Evolutionary conservation across 1,140 invertebrate species (phyloP), one percentile per base, ranked within the genome.

Genomic region (Dinoponera quadriceps): DNA sequence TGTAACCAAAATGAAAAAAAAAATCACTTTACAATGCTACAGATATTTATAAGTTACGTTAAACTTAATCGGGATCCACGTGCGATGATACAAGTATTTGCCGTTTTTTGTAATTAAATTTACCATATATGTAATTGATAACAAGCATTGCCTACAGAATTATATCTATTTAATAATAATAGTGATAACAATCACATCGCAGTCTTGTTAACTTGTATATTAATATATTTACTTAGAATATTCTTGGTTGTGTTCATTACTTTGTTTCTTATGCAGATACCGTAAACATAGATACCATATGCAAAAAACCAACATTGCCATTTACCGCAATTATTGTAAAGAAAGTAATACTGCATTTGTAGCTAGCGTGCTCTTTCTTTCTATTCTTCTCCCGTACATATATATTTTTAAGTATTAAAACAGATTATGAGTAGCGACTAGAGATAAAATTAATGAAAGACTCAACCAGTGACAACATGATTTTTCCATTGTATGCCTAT

Each of bases 371-470:
- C 38, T 57, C 20, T 59, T 14, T 80, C 44, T 57, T 38, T 63
- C 16, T 44, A 44, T 44, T 44, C 11, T 7, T 44, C 38, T 44
- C 38, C 11, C 38, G n/a, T n/a, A n/a, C n/a, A n/a, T 44, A 9
- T 71, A n/a, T 57, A 55, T 5, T 29, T 48, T 71, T 71, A 57
- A 80, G 18, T 80, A 78, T 69, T 68, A 59, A 80, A 78, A 71
- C 22, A 29, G n/a, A 80, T 71, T 80, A 71, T 57, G 57, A 71
- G 5, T 48, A 71, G 25, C 75, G 75, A 80, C 75, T 80, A 80
- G 75, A 77, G 54, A 20, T 71, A 57, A 80, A 80, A 80, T 80
- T 80, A 80, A 14, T 69, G 65, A 80, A 80, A 80, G 75, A 80
- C 65, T 80, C 25, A 29, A 57, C 2, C 29, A 59, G 55, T 68